Conservation (phyloP, 2,797 vertebrate species). For the Notoglanidium macrostoma region DNA sequence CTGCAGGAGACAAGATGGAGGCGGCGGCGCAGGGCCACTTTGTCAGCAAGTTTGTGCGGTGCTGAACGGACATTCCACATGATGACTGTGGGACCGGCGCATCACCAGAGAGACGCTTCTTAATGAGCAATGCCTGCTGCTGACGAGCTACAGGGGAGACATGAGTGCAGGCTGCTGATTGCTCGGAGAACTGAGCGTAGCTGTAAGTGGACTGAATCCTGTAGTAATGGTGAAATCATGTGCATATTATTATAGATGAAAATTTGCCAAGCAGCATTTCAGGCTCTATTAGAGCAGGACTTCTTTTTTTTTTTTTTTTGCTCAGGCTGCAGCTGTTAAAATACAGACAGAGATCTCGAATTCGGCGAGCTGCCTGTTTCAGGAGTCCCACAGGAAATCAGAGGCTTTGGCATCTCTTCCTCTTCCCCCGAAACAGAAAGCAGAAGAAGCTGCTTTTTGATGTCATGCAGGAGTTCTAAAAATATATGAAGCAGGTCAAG, state of each 20-base stretch:
- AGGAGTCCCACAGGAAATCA: conserved; percentile 54
- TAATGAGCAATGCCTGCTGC: conserved; percentile 52
- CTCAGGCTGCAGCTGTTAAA: conserved; percentile 50
- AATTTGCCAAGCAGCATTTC: conserved; percentile 54
- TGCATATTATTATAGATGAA: conserved; percentile 44
- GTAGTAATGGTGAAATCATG: conserved; percentile 34
- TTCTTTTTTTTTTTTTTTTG: conserved; percentile 19
- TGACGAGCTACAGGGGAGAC: conserved; percentile 46
- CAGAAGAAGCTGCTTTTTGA: conserved; percentile 39
- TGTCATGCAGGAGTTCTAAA: conserved; percentile 49
- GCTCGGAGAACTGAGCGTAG: conserved; percentile 15
- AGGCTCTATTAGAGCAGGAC: conserved; percentile 58
- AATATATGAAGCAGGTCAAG: conserved; percentile 49
- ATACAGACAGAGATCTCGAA: conserved; percentile 39
- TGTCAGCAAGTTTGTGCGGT: conserved; percentile 37
- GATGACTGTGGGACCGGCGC: conserved; percentile 23
- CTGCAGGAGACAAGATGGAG: conserved; percentile 27
- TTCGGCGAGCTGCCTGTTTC: conserved; percentile 41
- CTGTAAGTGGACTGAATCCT: conserved; percentile 25
- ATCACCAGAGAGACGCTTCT: conserved; percentile 31
- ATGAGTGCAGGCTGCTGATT: conserved; percentile 39
- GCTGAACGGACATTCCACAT: conserved; percentile 46
- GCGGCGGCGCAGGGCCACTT: conserved; percentile 29
- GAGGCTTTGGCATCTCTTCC: conserved; percentile 43
- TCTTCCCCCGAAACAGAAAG: conserved; percentile 22